Conservation (phyloP, 2,797 vertebrate species). For the Diplodus puntazzo region DNA sequence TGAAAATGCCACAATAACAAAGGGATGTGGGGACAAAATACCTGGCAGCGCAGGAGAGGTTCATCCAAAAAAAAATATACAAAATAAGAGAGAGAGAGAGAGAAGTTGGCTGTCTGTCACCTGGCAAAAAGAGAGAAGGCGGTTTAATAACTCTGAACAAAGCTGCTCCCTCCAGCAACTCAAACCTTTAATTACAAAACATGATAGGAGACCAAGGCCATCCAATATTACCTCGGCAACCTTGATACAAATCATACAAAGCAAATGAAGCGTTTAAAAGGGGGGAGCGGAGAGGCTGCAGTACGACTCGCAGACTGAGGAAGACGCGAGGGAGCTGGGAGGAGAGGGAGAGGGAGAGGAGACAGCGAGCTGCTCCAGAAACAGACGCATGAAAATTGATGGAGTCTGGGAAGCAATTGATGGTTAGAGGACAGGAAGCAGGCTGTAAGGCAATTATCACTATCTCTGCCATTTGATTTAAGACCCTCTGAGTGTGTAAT, state of each 20-base stretch:
- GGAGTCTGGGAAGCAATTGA: constrained; percentile 79
- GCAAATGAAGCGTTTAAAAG: constrained; percentile 76
- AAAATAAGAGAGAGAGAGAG: constrained; percentile 34
- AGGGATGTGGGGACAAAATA: constrained; percentile 55
- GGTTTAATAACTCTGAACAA: constrained; percentile 81
- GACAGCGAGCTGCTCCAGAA: constrained; percentile 50
- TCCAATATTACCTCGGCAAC: constrained; percentile 75
- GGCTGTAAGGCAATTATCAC: constrained; percentile 82
- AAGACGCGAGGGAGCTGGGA: constrained; percentile 22
- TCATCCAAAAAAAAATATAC: constrained; percentile 41
- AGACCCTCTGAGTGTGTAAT: constrained; percentile 74
- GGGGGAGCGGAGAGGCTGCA: constrained; percentile 48
- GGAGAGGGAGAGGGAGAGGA: constrained; percentile 13
- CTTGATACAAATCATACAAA: constrained; percentile 80
- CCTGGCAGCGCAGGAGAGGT: constrained; percentile 54
- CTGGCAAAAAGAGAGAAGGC: constrained; percentile 63
- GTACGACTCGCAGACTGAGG: constrained; percentile 11
- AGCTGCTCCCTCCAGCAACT: constrained; percentile 67
- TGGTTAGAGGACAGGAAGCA: constrained; percentile 84
- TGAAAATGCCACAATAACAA: constrained; percentile 72
- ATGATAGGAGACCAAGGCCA: constrained; percentile 67
- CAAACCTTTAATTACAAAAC: constrained; percentile 82
- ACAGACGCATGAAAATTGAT: constrained; percentile 79
- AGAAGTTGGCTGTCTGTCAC: constrained; percentile 67
- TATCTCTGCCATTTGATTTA: constrained; percentile 81